Conservation (phyloP, 2,113 vertebrate genomes). For the Miniopterus natalensis region DNA sequence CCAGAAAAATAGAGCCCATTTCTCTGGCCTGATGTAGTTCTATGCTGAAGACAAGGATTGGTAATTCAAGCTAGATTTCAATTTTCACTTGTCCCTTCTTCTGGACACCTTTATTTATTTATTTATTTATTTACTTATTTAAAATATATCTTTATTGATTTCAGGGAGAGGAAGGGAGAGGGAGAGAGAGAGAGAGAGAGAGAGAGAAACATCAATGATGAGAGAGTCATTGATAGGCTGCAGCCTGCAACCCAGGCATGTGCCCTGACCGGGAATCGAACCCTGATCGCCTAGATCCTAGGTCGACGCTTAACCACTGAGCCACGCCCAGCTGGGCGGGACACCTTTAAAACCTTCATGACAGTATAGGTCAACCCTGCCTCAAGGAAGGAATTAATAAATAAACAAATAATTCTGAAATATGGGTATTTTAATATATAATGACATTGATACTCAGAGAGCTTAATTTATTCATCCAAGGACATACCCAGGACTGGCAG, state of each 20-base stretch:
- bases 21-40: neutral
- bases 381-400: neutral
- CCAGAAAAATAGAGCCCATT: neutral
- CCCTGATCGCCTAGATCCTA: no score
- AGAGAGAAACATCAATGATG: no score
- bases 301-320: no score
- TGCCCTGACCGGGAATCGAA: no score
- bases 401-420: slow-evolving; percentile 8
- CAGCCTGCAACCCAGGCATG: no score
- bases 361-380: neutral
- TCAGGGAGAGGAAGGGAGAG: no score
- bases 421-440: neutral
- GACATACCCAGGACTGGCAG: neutral
- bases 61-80: slow-evolving; percentile 9
- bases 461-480: neutral
- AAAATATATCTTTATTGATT: no score
- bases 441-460: neutral
- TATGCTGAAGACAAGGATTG: slow-evolving; percentile 6
- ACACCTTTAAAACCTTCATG: slow-evolving; percentile 31
- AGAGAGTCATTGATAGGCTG: no score
- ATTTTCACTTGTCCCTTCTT: neutral
- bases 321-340: no score
- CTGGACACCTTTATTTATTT: neutral
- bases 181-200: no score
- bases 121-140: no score